Base-by-base conservation (phyloP, 1,140 invertebrate genomes). In the Mizuhopecten yessoensis region DNA sequence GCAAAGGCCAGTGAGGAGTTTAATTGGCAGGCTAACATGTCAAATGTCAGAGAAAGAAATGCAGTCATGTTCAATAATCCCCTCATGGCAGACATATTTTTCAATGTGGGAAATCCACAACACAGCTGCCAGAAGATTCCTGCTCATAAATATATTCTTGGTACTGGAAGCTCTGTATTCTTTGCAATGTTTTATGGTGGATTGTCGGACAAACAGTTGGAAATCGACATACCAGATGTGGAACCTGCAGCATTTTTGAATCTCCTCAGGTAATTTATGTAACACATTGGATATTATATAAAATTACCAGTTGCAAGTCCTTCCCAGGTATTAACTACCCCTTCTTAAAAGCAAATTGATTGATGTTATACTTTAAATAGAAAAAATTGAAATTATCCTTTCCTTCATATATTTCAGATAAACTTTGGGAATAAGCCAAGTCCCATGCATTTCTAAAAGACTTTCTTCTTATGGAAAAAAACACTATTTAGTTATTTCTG, bases 141-240 rank as follows among this genome's bases (percentile, higher is more conserved):
- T 10, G 98, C 98, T 87, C 98, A 98, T 94, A 98, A 98, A 95
- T 98, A 98, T 96, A 97, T 98, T 9, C 96, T 99, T 9, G 98
- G 98, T 13, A 98, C 98, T 86, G 98, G 98, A 13, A 98, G 98
- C 96, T 98, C 98, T 9, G 98, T 98, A 3, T 98, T 98, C 96
- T 98, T 98, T 96, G 98, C 98, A 15, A 98, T 98, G 98, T 98
- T 99, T 94, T 98, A 98, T 96, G 98, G 98, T 75, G 97, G 97
- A 3, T 93, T 97, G 86, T 95, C 96, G 91, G 97, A 98, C 13
- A 97, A 97, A 11, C 97, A 98, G 95, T 98, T 98, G 96, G 97
- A 98, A 36, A 97, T 97, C 87, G 98, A 98, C 95, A 96, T 98
- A 86, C 98, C 98, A 33, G 98, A 98, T 97, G 98, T 98, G 15